phyloP scores from a whole-genome alignment of 2,113 vertebrate species.

The Scolopax mira region DNA sequence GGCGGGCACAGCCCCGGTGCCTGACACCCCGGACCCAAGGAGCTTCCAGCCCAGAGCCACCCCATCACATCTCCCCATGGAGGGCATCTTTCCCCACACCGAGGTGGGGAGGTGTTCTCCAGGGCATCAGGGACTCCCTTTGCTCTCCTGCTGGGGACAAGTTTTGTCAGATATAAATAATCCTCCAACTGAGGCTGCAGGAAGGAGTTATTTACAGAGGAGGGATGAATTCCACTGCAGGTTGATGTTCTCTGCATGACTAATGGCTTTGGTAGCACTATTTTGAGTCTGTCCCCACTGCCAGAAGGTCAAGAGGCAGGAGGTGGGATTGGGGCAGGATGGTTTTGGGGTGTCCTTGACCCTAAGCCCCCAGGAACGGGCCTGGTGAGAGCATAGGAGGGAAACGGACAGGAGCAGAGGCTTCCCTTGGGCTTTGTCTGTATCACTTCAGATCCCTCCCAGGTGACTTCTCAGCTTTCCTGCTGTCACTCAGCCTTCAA shows the following conservation, averaged over 20 bases:
- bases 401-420: not conserved
- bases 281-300: not conserved
- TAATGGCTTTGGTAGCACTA: not conserved
- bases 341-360: not conserved
- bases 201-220: not conserved
- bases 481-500: not conserved
- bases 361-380: not conserved
- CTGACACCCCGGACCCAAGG: fast-evolving
- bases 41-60: not conserved
- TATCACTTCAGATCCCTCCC: not conserved
- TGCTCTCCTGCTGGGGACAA: not conserved
- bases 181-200: not conserved
- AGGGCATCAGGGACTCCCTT: fast-evolving
- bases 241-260: not conserved
- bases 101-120: not conserved
- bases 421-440: not conserved
- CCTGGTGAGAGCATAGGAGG: not conserved
- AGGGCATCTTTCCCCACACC: fast-evolving
- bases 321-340: not conserved
- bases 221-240: not conserved
- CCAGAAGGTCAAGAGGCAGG: not conserved
- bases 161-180: not conserved
- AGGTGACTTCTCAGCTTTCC: not conserved
- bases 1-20: not conserved
- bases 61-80: fast-evolving